phyloP scores from a whole-genome alignment of 2,888 invertebrate genomes.

The Acrobasis suavella region DNA sequence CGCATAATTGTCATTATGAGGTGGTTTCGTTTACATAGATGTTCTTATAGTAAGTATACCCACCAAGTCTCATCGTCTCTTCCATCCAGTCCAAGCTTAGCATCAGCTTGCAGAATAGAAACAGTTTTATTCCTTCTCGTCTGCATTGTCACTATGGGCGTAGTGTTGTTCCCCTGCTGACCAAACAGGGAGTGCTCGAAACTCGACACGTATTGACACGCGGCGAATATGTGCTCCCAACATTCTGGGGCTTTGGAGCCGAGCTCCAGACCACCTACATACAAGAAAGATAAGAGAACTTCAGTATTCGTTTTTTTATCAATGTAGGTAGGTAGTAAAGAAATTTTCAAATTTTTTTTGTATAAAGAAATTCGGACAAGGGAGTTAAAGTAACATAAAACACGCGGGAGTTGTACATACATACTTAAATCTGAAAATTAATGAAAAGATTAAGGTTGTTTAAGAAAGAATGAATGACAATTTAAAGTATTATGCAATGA shows the following conservation, averaged over 20 bases:
- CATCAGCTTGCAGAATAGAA: slow-evolving; percentile 82
- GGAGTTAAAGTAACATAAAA: too few species aligned
- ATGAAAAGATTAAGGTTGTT: too few species aligned
- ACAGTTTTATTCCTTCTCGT: slow-evolving; percentile 84
- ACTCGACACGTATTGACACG: slow-evolving; percentile 95
- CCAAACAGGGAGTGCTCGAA: slow-evolving; percentile 95
- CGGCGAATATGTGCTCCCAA: slow-evolving; percentile 97
- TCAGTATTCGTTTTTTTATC: too few species aligned
- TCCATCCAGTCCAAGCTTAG: slow-evolving; percentile 77
- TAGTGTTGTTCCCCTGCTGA: slow-evolving; percentile 87
- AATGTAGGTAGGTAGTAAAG: too few species aligned
- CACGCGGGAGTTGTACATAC: too few species aligned
- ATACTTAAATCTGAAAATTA: too few species aligned
- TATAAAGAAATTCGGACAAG: too few species aligned
- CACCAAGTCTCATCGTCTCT: slow-evolving; percentile 90
- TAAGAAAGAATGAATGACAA: too few species aligned
- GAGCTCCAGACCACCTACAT: slow-evolving; percentile 89
- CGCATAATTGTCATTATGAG: too few species aligned
- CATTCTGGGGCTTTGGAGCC: slow-evolving; percentile 96
- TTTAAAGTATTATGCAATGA: too few species aligned
- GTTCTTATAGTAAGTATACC: slow-evolving; percentile 34
- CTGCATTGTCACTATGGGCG: slow-evolving; percentile 85
- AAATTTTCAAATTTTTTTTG: too few species aligned
- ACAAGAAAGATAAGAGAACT: neutral
- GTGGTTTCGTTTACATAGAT: too few species aligned